phyloP scores from a whole-genome alignment of 35 echinoderm and acorn worm species.

The Apostichopus parvimensis region DNA sequence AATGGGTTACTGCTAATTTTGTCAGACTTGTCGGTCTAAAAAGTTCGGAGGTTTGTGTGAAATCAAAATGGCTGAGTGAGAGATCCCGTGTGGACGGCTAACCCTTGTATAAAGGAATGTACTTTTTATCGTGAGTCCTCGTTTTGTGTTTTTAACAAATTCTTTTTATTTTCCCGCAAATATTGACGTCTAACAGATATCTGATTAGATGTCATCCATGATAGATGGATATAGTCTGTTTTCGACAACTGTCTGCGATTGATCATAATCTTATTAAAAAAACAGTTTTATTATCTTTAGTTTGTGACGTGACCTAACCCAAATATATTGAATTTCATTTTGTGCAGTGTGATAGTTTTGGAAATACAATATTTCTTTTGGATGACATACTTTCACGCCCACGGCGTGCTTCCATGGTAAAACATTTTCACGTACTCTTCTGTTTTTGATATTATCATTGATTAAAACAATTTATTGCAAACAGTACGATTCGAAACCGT shows the following conservation, averaged over 20 bases:
- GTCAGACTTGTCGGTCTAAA: constrained; percentile 2
- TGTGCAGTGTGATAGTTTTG: neutral
- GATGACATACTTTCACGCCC: neutral
- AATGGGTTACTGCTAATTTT: constrained; percentile 50
- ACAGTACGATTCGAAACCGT: too few relatives aligned
- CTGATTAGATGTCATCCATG: neutral
- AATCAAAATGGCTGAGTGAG: constrained; percentile 23
- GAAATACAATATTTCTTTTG: neutral
- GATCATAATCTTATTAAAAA: neutral
- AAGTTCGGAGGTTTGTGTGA: constrained; percentile 31
- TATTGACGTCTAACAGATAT: neutral
- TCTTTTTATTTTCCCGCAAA: constrained; percentile 7
- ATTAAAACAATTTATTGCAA: too few relatives aligned
- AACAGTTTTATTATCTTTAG: neutral
- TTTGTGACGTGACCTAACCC: neutral
- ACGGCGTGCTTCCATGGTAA: neutral
- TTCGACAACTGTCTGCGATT: neutral
- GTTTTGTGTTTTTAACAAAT: constrained; percentile 2
- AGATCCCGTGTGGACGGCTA: constrained; percentile 14
- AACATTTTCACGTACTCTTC: neutral
- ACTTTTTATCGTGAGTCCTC: neutral
- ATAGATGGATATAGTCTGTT: neutral
- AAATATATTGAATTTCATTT: neutral
- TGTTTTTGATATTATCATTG: too few relatives aligned
- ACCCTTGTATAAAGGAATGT: neutral